These are phyloP conservation scores for Anas bahamensis DNA, from an alignment of 2,797 vertebrate species.

Conservation along the genomic window DNA sequence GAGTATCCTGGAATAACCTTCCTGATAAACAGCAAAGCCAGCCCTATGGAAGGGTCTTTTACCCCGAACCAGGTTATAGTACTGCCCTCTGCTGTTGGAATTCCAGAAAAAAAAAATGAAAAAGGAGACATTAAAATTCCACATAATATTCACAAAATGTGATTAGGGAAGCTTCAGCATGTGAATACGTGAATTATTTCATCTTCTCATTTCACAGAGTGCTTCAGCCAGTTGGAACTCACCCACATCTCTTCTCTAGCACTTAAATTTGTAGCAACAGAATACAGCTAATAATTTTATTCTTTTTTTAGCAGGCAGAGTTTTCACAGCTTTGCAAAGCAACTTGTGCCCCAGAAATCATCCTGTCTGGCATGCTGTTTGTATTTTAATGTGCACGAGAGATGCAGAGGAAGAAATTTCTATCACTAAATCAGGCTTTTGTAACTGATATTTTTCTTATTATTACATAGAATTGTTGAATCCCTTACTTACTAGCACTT, in stretches of 20 bases:
- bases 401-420: background rate
- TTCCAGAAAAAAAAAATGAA: background rate
- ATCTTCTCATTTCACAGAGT: background rate
- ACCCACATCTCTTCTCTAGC: background rate
- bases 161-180: background rate
- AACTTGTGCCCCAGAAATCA: background rate
- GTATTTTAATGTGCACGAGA: background rate
- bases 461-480: background rate
- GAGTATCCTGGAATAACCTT: conserved; percentile 49
- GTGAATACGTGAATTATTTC: background rate
- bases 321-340: background rate
- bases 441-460: background rate
- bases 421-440: background rate
- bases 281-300: background rate
- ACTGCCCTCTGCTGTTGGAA: conserved; percentile 28
- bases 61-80: background rate
- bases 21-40: conserved; percentile 26
- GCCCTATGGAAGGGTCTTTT: background rate
- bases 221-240: background rate
- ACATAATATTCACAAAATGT: fast-evolving
- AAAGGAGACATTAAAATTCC: background rate
- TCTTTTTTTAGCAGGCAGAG: background rate
- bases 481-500: background rate
- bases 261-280: background rate
- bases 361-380: background rate